Evolutionary conservation across 2,113 vertebrate species (phyloP), one percentile per base, ranked within the genome.

Genomic region (Sander lucioperca): DNA sequence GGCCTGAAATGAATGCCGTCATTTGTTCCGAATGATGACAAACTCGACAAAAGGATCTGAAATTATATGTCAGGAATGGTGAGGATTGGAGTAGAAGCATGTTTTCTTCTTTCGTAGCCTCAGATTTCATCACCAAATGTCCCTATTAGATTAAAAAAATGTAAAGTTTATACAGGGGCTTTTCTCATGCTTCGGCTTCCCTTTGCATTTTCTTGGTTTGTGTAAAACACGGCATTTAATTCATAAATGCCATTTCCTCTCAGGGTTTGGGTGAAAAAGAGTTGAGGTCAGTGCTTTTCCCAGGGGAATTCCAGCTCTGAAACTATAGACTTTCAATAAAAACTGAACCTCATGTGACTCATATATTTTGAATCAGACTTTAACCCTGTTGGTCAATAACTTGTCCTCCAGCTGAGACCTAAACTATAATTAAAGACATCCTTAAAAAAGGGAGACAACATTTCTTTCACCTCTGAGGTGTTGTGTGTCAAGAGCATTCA

Each of bases 241-340:
- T 79, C 39, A 88, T 74, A 56, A 82, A 83, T 51, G 59, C 45
- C 23, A 39, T 74, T 79, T 84, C 54, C 87, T 91, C 76, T 63
- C 11, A 58, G 83, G 65, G 72, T 68, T 65, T 86, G 30, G 58
- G 53, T n/a, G 11, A 75, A 63, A 79, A 83, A 25, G 65, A 73
- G 67, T 67, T 16, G 51, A 74, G 64, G 66, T 78, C 77, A 65
- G 36, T 57, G 50, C 64, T 86, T 69, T 74, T 25, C 36, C 73
- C n/a, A 8, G 87, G 92, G 91, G 82, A 93, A 80, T 93, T 92
- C 92, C 91, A 92, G 69, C 73, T 73, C 54, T 74, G 50, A 63
- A 54, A 39, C 39, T 25, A 43, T 43, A 47, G 36, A 63, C 74
- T 77, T 83, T 88, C 82, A 77, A 74, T 82, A 75, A 87, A 87